Evolutionary conservation across 1,140 invertebrate genomes (phyloP), one percentile per base, ranked within the genome.

Genomic region (Cyclargus thomasi): DNA sequence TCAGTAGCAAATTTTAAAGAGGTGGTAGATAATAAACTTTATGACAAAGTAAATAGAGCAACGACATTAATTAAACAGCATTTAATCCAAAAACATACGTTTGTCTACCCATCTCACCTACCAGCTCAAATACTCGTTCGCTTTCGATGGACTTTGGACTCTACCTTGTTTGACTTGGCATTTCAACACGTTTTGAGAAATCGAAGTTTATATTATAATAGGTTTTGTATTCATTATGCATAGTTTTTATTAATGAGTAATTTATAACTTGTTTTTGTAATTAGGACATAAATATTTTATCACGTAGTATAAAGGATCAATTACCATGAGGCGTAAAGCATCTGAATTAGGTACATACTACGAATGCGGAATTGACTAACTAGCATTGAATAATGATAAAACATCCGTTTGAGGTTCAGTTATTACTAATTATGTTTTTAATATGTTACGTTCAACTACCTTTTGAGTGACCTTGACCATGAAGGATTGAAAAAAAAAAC

Each of bases 101-200:
- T 14, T 47, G 14, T 16, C 39, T 14, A 3, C 39, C 0, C 6
- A 11, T 47, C 10, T 16, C 39, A 47, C 39, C 39, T 47, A 47
- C 39, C 55, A 20, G 7, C 55, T 59, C 55, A 5, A 3, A 29
- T 29, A 29, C 29, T 20, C 10, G 18, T 20, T 59, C 21, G 18
- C 55, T 59, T 59, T 59, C 55, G 18, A 59, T 59, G 55, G 55
- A 59, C 55, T 59, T 59, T 59, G 55, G 55, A 59, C 55, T 59
- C 18, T 59, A 59, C 55, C 53, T 59, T 59, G 55, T 59, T 59
- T 59, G 55, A 59, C 55, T 59, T 59, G 17, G 55, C 55, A 59
- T 59, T 59, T 59, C 55, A 59, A 59, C 55, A 11, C 10, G 55
- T 47, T 47, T 47, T 47, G 14, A 47, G 39, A 59, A 59, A 59